These are phyloP conservation scores for Solenodon paradoxus DNA, from an alignment of 2,113 vertebrate species.

Conservation along the genomic window DNA sequence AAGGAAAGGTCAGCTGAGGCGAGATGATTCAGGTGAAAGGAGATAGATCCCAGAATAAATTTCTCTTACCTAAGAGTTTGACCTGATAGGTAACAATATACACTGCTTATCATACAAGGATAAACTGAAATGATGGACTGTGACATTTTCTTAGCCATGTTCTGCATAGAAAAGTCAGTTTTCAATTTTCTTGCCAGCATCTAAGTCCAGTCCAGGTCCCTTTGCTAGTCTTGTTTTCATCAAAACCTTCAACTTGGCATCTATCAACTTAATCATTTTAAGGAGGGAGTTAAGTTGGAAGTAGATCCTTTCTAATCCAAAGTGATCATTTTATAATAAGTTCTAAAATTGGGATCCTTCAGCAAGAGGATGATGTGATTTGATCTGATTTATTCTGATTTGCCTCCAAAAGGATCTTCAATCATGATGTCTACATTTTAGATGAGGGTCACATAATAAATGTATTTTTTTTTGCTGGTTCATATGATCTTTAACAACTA, in stretches of 20 bases:
- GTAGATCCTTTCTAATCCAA: background rate
- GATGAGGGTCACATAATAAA: background rate
- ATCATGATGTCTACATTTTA: background rate
- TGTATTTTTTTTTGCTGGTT: background rate
- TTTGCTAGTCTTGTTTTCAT: background rate
- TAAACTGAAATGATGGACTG: background rate
- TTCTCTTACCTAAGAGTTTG: background rate
- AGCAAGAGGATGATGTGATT: slow-evolving; percentile 45
- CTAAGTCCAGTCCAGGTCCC: background rate
- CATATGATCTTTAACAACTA: background rate
- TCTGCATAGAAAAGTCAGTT: background rate
- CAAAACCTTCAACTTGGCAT: background rate
- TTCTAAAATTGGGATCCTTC: background rate
- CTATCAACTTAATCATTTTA: background rate
- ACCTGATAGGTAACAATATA: background rate
- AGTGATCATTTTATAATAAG: slow-evolving; percentile 33
- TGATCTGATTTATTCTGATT: slow-evolving; percentile 46
- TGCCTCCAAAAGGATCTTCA: slow-evolving; percentile 27
- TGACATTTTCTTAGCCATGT: background rate
- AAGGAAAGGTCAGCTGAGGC: background rate
- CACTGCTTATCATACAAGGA: background rate
- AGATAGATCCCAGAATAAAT: background rate
- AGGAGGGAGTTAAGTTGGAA: background rate
- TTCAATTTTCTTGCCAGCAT: background rate
- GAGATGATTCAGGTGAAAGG: background rate